phyloP scores from a whole-genome alignment of 1,140 invertebrate species.

The Drosophila neocordata region DNA sequence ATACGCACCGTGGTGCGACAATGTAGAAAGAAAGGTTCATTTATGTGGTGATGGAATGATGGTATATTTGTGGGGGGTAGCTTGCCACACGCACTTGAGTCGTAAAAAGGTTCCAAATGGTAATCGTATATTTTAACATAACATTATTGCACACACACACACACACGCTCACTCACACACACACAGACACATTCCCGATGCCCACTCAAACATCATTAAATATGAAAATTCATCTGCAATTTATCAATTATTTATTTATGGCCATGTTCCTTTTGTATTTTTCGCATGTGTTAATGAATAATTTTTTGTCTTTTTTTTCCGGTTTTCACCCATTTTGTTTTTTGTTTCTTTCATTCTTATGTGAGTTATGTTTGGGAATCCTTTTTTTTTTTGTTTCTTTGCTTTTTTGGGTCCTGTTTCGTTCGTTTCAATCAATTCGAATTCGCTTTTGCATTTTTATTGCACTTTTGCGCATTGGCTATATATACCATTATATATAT shows the following conservation, averaged over 20 bases:
- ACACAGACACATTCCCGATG: slow-evolving; percentile 1
- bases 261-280: slow-evolving; percentile 70
- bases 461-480: slow-evolving; percentile 52
- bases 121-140: slow-evolving; percentile 81
- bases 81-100: slow-evolving; percentile 43
- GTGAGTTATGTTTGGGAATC: slow-evolving; percentile 15
- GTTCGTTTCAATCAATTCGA: slow-evolving; percentile 63
- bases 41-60: neutral
- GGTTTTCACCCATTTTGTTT: neutral
- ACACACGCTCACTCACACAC: slow-evolving; percentile 26
- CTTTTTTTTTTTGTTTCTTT: slow-evolving; percentile 15
- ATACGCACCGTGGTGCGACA: slow-evolving; percentile 74
- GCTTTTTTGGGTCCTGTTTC: slow-evolving; percentile 20
- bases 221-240: slow-evolving; percentile 82
- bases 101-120: slow-evolving; percentile 66
- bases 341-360: slow-evolving; percentile 15
- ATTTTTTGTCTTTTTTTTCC: slow-evolving; percentile 66
- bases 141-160: slow-evolving; percentile 63
- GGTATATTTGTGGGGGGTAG: no score
- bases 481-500: slow-evolving; percentile 3
- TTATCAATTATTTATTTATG: slow-evolving; percentile 82
- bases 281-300: slow-evolving; percentile 81
- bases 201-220: slow-evolving; percentile 79
- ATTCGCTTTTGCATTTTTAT: slow-evolving; percentile 74
- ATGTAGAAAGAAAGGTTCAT: slow-evolving; percentile 16